A percentile compares a stretch with the other conserved stretches of the same genome.
phyloP scores from a whole-genome alignment of 2,888 invertebrate genomes.

The Pinctada fucata region DNA sequence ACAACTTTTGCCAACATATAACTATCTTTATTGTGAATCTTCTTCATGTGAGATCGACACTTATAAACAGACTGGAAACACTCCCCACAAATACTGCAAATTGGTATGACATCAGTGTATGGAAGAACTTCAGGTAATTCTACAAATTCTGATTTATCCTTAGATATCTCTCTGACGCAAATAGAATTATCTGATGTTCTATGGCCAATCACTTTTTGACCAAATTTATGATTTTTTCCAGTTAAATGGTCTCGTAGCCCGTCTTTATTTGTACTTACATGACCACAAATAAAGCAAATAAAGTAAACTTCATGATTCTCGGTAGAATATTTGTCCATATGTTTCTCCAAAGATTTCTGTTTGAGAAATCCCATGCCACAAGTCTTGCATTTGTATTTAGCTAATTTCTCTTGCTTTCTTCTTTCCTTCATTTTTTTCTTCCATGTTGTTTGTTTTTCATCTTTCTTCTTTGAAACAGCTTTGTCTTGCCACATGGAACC shows the following conservation, averaged over 20 bases:
- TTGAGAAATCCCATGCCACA: too few relatives aligned
- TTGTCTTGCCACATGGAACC: too few relatives aligned
- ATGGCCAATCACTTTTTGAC: not conserved
- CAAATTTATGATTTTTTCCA: not conserved
- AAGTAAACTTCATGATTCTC: not conserved
- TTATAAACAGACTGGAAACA: constrained; percentile 6
- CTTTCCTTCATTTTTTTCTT: not conserved
- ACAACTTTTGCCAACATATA: constrained; percentile 14
- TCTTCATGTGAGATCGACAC: not conserved
- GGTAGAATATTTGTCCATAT: not conserved
- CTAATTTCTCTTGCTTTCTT: too few relatives aligned
- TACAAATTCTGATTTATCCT: not conserved
- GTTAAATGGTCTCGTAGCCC: not conserved
- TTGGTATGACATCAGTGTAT: not conserved
- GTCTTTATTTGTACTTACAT: not conserved
- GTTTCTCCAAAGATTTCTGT: not conserved
- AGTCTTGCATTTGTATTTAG: too few relatives aligned
- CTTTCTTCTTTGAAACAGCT: not conserved
- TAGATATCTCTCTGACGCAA: not conserved
- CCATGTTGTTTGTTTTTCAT: not conserved
- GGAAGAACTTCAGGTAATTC: not conserved
- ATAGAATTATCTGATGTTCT: not conserved
- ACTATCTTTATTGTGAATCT: not conserved
- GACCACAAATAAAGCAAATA: not conserved
- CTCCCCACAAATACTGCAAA: constrained; percentile 3